phyloP scores from a whole-genome alignment of 2,888 invertebrate species.

The Caradrina kadenii region DNA sequence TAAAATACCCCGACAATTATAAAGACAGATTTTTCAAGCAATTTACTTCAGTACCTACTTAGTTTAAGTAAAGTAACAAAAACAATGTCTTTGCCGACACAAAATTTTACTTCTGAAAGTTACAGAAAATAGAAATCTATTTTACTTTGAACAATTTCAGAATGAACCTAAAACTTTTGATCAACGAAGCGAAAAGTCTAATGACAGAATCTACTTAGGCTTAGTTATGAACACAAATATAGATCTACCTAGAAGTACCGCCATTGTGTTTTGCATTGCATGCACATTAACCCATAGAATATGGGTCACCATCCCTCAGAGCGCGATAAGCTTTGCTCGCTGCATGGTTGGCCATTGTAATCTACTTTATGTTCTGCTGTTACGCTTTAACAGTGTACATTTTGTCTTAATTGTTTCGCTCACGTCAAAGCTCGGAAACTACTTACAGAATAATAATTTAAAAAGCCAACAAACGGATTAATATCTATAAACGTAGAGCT shows the following conservation, averaged over 20 bases:
- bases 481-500: neutral
- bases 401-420: conserved; percentile 31
- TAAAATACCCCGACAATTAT: neutral
- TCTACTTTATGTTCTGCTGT: conserved; percentile 31
- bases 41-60: neutral
- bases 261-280: conserved; percentile 23
- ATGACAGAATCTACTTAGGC: conserved; percentile 18
- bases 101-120: neutral
- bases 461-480: neutral
- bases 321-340: conserved; percentile 36
- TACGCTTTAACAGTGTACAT: conserved; percentile 16
- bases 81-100: neutral
- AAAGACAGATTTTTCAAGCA: neutral
- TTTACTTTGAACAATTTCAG: neutral
- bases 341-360: conserved; percentile 25
- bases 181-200: conserved; percentile 1
- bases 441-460: neutral
- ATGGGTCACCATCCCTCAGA: conserved; percentile 33
- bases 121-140: neutral
- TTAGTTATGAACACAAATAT: conserved; percentile 16
- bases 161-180: neutral
- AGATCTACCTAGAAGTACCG: neutral
- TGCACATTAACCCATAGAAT: conserved; percentile 35
- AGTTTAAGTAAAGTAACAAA: neutral
- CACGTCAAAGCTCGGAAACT: conserved; percentile 34